Conservation (phyloP, 2,113 vertebrate species). For the Pseudopipra pipra region DNA sequence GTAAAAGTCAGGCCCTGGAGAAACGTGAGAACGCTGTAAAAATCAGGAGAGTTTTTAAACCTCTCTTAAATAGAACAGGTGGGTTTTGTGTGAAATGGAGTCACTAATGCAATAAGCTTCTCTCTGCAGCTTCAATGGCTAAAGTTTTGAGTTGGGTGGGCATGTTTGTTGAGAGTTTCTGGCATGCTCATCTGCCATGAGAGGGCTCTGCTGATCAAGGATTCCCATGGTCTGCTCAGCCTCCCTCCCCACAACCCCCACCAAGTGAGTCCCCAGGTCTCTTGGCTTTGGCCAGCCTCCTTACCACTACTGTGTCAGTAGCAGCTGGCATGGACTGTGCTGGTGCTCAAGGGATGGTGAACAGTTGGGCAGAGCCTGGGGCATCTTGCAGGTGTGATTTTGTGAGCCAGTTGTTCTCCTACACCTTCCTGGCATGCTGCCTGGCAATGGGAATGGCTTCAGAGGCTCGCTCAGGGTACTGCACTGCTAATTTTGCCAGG, state of each 20-base stretch:
- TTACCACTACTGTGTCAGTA: background rate
- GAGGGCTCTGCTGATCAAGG: background rate
- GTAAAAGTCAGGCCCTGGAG: background rate
- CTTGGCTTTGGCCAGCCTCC: background rate
- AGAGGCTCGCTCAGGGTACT: background rate
- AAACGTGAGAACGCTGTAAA: background rate
- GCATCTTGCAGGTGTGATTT: background rate
- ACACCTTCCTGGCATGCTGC: background rate
- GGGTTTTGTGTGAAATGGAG: background rate
- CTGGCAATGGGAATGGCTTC: background rate
- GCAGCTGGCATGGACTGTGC: background rate
- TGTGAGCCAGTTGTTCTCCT: background rate
- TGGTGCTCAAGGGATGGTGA: background rate
- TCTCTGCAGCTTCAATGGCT: background rate
- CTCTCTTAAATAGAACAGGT: background rate
- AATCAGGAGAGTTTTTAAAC: background rate
- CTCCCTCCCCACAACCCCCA: rapidly evolving
- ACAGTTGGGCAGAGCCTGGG: background rate
- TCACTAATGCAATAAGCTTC: background rate
- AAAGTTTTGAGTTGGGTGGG: background rate
- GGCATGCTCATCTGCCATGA: background rate
- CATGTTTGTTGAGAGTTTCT: background rate
- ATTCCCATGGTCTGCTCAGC: background rate
- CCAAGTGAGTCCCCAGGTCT: background rate
- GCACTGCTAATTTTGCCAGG: background rate